Conservation (phyloP, 1,140 invertebrate genomes). For the roundworm (Caenorhabditis elegans) region DNA sequence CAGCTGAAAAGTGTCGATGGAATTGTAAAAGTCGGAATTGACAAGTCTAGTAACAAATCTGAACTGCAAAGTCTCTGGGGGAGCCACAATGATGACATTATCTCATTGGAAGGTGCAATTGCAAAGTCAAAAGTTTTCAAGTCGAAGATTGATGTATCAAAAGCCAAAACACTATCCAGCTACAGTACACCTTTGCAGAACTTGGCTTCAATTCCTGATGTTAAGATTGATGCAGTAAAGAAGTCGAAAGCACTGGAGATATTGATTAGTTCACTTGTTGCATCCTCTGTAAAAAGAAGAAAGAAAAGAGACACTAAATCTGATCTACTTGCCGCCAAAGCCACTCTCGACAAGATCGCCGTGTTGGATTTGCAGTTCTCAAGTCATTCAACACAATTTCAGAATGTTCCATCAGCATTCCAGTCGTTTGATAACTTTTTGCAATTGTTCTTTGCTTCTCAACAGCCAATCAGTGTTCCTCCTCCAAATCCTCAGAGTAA, state of each 20-base stretch:
- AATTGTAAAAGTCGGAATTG: neutral
- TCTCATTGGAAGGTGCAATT: neutral
- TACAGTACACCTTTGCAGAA: neutral
- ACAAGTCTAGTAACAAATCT: neutral
- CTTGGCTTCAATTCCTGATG: neutral
- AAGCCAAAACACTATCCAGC: neutral
- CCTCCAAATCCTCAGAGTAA: too few relatives aligned
- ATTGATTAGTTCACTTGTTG: neutral
- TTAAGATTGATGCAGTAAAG: neutral
- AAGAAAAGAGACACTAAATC: neutral
- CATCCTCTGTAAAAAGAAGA: too few relatives aligned
- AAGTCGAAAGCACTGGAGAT: neutral
- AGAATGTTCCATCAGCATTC: neutral
- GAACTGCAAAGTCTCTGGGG: neutral
- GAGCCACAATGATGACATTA: neutral
- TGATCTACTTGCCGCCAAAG: neutral
- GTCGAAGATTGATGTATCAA: neutral
- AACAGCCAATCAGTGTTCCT: too few relatives aligned
- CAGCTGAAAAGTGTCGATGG: neutral
- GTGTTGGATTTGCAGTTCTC: neutral
- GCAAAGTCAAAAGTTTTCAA: neutral
- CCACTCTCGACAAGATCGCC: neutral
- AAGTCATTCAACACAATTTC: neutral
- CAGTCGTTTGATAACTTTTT: neutral
- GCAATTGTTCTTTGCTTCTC: neutral